Evolutionary conservation across 2,113 vertebrate genomes (phyloP).

Genomic region (Hemiprocne comata): DNA sequence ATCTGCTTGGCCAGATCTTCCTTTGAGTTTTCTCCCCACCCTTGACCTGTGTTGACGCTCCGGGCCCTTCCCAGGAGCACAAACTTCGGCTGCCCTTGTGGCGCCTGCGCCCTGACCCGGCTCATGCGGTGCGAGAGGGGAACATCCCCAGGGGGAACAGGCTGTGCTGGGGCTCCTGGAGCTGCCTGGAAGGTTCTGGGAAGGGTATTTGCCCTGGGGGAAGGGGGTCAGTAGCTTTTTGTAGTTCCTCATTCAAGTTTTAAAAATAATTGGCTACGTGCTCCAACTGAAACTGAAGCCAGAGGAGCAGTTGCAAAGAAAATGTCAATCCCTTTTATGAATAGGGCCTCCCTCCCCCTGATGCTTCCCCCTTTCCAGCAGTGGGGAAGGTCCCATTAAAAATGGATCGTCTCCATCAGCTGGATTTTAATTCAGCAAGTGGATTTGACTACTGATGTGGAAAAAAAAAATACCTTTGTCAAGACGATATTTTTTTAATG

Average conservation of each 20-base stretch:
- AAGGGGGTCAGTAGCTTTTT: fast-evolving
- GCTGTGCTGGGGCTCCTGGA: not conserved
- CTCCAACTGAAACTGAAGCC: not conserved
- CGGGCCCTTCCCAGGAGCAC: fast-evolving
- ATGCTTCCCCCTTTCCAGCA: not conserved
- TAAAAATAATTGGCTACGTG: not conserved
- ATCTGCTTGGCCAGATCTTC: not conserved
- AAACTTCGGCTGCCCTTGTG: fast-evolving
- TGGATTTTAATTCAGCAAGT: not conserved
- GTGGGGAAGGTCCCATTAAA: not conserved
- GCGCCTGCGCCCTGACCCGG: not conserved
- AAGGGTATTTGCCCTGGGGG: not conserved
- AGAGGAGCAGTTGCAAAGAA: fast-evolving
- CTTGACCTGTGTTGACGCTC: not conserved
- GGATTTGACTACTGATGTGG: not conserved
- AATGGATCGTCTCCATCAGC: not conserved
- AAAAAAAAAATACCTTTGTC: conserved; percentile 12
- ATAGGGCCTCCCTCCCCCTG: not conserved
- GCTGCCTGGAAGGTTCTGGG: not conserved
- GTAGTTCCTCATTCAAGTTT: not conserved
- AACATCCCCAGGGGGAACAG: fast-evolving
- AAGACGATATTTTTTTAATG: not conserved
- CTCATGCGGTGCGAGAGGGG: fast-evolving
- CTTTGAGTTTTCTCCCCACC: not conserved
- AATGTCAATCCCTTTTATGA: not conserved